These are phyloP conservation scores for Discoglossus pictus DNA, from an alignment of 2,797 vertebrate species.

Conservation along the genomic window DNA sequence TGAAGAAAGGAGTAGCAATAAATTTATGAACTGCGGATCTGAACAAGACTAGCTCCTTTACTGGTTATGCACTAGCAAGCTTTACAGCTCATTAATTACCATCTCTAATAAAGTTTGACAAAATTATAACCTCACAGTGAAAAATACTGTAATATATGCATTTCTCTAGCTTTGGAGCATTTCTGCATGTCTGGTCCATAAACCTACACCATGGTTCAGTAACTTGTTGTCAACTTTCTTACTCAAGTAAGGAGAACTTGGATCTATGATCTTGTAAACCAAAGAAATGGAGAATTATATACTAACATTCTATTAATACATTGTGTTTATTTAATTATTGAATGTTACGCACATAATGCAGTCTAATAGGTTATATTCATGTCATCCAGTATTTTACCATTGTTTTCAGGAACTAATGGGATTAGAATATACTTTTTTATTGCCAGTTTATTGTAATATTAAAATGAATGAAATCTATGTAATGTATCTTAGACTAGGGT, in stretches of 20 bases:
- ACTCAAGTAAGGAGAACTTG: slow-evolving; percentile 30
- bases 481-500: too few relatives aligned
- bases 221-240: slow-evolving; percentile 53
- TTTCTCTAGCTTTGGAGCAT: slow-evolving; percentile 73
- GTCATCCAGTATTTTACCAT: slow-evolving; percentile 7
- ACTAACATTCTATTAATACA: slow-evolving; percentile 10
- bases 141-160: slow-evolving; percentile 81
- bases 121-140: slow-evolving; percentile 83
- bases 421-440: too few relatives aligned
- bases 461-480: too few relatives aligned
- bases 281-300: slow-evolving; percentile 31
- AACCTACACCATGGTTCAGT: slow-evolving; percentile 68
- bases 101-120: slow-evolving; percentile 85
- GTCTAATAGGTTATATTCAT: too few relatives aligned
- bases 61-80: slow-evolving; percentile 77
- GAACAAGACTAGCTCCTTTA: slow-evolving; percentile 72
- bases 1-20: slow-evolving; percentile 70
- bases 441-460: too few relatives aligned
- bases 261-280: slow-evolving; percentile 31
- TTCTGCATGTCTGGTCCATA: slow-evolving; percentile 74
- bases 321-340: slow-evolving; percentile 13
- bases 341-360: too few relatives aligned
- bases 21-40: slow-evolving; percentile 75
- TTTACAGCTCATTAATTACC: slow-evolving; percentile 85
- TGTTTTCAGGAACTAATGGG: too few relatives aligned